Percentiles rank a stretch among this genome's conserved stretches.
Conservation (phyloP, 2,888 invertebrate species). For the Lasioglossum vierecki region DNA sequence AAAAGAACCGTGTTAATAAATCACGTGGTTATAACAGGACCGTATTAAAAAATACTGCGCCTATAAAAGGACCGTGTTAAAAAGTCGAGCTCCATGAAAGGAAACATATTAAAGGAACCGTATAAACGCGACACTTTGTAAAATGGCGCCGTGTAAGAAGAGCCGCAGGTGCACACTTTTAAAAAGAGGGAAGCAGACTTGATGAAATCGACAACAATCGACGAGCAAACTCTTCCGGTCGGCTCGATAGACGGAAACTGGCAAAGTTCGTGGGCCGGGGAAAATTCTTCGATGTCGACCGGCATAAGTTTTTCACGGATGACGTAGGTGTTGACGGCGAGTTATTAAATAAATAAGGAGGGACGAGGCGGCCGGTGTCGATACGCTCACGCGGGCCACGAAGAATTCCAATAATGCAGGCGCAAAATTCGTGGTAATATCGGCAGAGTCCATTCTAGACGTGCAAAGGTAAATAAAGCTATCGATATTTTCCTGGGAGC, state of each 20-base stretch:
- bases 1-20: background rate
- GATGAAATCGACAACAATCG: background rate
- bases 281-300: background rate
- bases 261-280: background rate
- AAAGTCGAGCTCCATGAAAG: background rate
- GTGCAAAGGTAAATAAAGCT: constrained; percentile 19
- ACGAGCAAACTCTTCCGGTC: background rate
- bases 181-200: background rate
- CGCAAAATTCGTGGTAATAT: constrained; percentile 29
- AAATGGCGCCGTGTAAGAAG: background rate
- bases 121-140: background rate
- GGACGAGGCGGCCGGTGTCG: background rate
- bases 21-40: background rate
- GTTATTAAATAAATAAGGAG: constrained; percentile 31
- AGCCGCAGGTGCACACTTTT: background rate
- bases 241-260: background rate
- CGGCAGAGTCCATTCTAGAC: background rate
- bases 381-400: background rate
- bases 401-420: constrained; percentile 32
- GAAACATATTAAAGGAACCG: background rate
- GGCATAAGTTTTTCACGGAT: background rate
- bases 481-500: constrained; percentile 1
- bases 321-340: background rate
- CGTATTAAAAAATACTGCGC: background rate
- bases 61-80: background rate